These are phyloP conservation scores for Cyrtonyx montezumae DNA, from an alignment of 2,113 vertebrate genomes.

Conservation along the genomic window DNA sequence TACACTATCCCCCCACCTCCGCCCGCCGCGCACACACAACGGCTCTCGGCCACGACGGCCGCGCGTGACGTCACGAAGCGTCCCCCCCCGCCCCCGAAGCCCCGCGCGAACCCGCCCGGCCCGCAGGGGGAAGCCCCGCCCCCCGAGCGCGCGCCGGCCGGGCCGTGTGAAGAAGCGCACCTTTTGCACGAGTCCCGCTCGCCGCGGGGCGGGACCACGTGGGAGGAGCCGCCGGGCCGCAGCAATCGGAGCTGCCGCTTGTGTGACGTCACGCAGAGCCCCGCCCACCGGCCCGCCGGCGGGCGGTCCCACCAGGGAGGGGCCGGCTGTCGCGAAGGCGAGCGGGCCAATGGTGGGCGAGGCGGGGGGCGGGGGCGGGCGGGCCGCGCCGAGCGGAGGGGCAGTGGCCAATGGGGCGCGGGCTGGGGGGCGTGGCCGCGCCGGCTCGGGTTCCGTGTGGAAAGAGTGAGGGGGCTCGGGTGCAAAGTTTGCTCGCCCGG, in stretches of 20 bases:
- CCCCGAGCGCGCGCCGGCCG: not conserved
- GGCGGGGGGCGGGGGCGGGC: not conserved
- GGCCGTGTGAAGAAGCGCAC: slow-evolving; percentile 49
- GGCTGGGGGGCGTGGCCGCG: slow-evolving; percentile 40
- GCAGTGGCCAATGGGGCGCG: slow-evolving; percentile 53
- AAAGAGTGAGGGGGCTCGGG: slow-evolving; percentile 91
- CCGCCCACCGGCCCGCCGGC: not conserved
- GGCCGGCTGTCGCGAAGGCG: slow-evolving; percentile 31
- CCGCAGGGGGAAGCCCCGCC: not conserved
- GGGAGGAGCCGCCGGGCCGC: not conserved
- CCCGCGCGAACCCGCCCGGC: not conserved
- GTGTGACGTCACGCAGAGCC: not conserved
- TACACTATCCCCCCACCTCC: too few relatives aligned
- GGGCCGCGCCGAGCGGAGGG: not conserved
- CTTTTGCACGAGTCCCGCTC: slow-evolving; percentile 56
- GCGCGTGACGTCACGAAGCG: not conserved
- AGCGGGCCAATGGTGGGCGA: not conserved
- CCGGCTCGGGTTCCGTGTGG: slow-evolving; percentile 89
- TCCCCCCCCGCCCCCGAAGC: not conserved
- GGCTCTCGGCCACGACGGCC: too few relatives aligned
- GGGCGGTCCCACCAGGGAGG: not conserved
- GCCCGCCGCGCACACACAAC: too few relatives aligned
- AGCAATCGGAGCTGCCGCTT: not conserved
- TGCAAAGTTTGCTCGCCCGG: slow-evolving; percentile 98
- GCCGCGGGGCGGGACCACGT: not conserved